Evolutionary conservation across 2,797 vertebrate species (phyloP), one percentile per base, ranked within the genome.

Genomic region (Euphonia xanthogaster): DNA sequence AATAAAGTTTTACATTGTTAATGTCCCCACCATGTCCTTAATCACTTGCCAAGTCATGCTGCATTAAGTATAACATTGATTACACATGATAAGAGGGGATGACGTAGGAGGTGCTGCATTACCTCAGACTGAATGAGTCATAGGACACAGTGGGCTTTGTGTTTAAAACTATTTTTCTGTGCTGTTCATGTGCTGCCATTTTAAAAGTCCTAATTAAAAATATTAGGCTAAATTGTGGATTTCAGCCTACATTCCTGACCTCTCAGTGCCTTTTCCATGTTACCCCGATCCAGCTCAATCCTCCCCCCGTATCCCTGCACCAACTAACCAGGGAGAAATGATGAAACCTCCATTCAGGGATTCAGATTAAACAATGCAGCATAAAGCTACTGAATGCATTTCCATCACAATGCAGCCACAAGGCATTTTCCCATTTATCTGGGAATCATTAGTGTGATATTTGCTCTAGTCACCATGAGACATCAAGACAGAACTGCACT

Each of bases 1-100:
- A 98, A 98, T 97, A 97, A 97, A 95, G 79, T 89, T 94, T 95
- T 97, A 88, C 94, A 93, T 96, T 96, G 93, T 97, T 97, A 96
- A 97, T 97, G 87, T 93, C 96, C 95, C 92, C 81, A 92, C 84
- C 92, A 97, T 90, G 73, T 78, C 84, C 54, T 96, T 97, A 95
- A 97, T 98, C 94, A 93, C 67, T 97, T 97, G 84, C 94, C 95
- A 95, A 97, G 96, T 97, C 97, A 96, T 10, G 53, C 95, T 92
- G 94, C 96, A 97, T 98, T 97, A 97, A 96, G 58, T 72, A 54
- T 50, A 97, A 90, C 97, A 97, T 96, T 70, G 93, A 96, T 97
- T 97, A 93, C 81, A 68, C 84, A 77, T 27, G 95, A 95, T 96
- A 91, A 94, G 95, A 88, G 55, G 58, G 75, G 51, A 86, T 83